Conservation (phyloP, 1,140 invertebrate genomes). For the Propsilocerus akamusi region DNA sequence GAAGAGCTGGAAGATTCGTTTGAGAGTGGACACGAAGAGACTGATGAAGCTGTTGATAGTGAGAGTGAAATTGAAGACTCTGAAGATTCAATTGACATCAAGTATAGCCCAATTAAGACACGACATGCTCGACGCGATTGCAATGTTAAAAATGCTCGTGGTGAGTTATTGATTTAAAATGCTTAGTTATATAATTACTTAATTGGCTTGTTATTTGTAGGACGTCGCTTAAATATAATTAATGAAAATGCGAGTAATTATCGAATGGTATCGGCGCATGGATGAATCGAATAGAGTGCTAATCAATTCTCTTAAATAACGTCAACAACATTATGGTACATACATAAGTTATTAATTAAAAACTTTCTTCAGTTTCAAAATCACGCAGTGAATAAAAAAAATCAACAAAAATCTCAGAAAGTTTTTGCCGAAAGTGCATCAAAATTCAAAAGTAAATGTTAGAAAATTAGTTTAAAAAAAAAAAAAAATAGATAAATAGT, state of each 20-base stretch:
- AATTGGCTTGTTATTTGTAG: not conserved
- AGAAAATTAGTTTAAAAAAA: no score
- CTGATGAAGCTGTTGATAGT: not conserved
- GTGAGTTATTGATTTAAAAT: not conserved
- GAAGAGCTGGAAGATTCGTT: not conserved
- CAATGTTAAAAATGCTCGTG: not conserved
- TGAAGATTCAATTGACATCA: constrained; percentile 1
- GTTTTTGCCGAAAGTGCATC: no score
- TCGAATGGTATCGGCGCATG: not conserved
- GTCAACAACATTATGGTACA: no score
- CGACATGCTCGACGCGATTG: not conserved
- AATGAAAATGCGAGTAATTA: not conserved
- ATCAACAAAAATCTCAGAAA: no score
- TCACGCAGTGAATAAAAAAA: no score
- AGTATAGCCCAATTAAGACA: not conserved
- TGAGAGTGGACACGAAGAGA: not conserved
- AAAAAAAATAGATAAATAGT: no score
- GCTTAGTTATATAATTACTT: not conserved
- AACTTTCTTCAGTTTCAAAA: no score
- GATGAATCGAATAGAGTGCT: no score
- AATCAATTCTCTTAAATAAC: no score
- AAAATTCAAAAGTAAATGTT: no score
- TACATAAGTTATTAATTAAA: no score
- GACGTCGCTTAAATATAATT: not conserved
- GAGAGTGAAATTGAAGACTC: not conserved